Base-by-base conservation (phyloP, 2,888 invertebrate species). In the Philhelius pedissequus region DNA sequence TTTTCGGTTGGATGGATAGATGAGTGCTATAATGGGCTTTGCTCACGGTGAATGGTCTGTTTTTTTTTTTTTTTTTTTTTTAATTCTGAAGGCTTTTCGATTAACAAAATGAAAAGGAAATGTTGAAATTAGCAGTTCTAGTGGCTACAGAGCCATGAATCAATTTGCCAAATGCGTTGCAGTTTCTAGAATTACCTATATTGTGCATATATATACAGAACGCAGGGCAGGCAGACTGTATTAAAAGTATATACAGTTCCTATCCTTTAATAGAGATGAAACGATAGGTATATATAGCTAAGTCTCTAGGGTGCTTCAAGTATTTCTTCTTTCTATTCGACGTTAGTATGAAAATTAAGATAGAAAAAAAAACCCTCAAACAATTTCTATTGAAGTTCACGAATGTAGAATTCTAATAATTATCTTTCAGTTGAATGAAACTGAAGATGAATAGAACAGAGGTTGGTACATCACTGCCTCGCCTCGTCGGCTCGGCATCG, bases 101-200 rank as follows among this genome's bases (percentile, higher is more conserved):
- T 75, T 74, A 79, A 83, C 74, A 83, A 40, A 79, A 66, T 83
- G 74, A 75, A 79, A 83, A 74, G 79, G 79, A 83, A 83, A 83
- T 79, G 79, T 74, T 82, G 74, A 79, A 83, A 75, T 79, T 79
- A 79, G 79, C 79, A 79, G 69, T 70, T 74, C 73, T 64, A 27
- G 20, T 35, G 74, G 74, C 74, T 74, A 62, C 50, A 79, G 74
- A 43, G 62, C 35, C 74, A 79, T 74, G 83, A 83, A 83, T 79
- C 79, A 83, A 83, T 79, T 83, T 79, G 50, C 64, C 70, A 79
- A 83, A 79, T 83, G 83, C 79, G 79, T 79, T 83, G 78, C 82
- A 83, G 69, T 64, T 58, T 32, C 35, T 71, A 56, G 32, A 56
- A 35, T n/a, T n/a, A n/a, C n/a, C n/a, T n/a, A n/a, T n/a, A n/a